Conservation (phyloP, 2,888 invertebrate genomes). For the Julus scanicus region DNA sequence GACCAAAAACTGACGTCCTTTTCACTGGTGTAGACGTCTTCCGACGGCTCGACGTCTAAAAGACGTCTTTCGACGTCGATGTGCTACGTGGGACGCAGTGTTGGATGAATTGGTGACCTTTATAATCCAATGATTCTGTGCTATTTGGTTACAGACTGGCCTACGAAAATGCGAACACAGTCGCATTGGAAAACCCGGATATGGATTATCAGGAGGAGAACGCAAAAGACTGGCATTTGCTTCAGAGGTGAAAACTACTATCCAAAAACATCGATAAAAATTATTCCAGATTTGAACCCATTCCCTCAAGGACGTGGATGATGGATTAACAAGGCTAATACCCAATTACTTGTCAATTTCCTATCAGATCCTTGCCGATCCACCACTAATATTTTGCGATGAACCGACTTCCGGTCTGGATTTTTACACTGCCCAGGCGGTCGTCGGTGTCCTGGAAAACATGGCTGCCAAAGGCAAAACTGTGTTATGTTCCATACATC, state of each 20-base stretch:
- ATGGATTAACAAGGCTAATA: too few relatives aligned
- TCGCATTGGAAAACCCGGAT: constrained; percentile 16
- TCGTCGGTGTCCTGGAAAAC: constrained; percentile 65
- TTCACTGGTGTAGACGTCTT: too few relatives aligned
- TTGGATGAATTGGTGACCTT: too few relatives aligned
- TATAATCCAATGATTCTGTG: background rate
- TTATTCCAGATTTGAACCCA: too few relatives aligned
- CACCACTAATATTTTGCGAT: constrained; percentile 69
- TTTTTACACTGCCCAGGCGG: constrained; percentile 67
- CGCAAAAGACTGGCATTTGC: constrained; percentile 92
- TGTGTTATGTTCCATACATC: constrained; percentile 71
- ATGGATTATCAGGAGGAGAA: constrained; percentile 89
- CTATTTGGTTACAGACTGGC: constrained; percentile 40
- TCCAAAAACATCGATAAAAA: too few relatives aligned
- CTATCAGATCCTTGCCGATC: constrained; percentile 68
- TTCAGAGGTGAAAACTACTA: constrained; percentile 77
- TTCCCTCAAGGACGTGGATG: too few relatives aligned
- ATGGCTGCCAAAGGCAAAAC: constrained; percentile 68
- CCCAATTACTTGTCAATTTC: background rate
- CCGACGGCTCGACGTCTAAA: too few relatives aligned
- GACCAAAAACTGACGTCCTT: too few relatives aligned
- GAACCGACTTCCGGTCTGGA: constrained; percentile 70
- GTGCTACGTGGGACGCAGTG: too few relatives aligned
- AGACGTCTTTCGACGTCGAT: too few relatives aligned
- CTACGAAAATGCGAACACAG: constrained; percentile 45